Percentiles rank a stretch among this genome's conserved stretches.
phyloP scores from a whole-genome alignment of 2,888 invertebrate genomes.

The Tricholauxania praeusta region DNA sequence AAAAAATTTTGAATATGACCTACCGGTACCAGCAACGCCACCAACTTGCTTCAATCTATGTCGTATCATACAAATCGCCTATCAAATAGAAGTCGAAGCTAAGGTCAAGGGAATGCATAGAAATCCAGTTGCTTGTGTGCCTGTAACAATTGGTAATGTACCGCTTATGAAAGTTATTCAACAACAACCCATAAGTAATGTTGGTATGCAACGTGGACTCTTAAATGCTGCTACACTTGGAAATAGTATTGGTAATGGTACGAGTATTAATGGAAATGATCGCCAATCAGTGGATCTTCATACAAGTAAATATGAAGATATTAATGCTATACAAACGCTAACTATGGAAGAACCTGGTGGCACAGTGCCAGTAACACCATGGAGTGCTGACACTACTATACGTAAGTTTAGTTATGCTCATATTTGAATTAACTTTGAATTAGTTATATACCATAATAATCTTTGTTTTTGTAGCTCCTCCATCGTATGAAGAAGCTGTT shows the following conservation, averaged over 20 bases:
- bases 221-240: not conserved
- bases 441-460: not conserved
- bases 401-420: conserved; percentile 44
- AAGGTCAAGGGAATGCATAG: conserved; percentile 56
- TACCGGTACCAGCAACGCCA: conserved; percentile 62
- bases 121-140: conserved; percentile 54
- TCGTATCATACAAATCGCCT: conserved; percentile 60
- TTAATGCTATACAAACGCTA: conserved; percentile 19
- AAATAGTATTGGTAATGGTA: not conserved
- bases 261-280: not conserved
- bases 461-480: conserved; percentile 54
- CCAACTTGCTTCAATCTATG: conserved; percentile 61
- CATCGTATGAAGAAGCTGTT: conserved; percentile 60
- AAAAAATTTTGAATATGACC: conserved; percentile 53
- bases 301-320: not conserved
- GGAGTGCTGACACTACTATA: conserved; percentile 51
- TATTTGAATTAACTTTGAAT: not conserved
- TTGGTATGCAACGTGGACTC: not conserved
- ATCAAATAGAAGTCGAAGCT: conserved; percentile 59
- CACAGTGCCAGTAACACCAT: conserved; percentile 48
- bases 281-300: no score
- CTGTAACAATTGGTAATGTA: conserved; percentile 64
- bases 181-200: conserved; percentile 44
- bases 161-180: conserved; percentile 52
- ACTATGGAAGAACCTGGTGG: conserved; percentile 28